Percentiles rank a stretch among this genome's conserved stretches.
phyloP scores from a whole-genome alignment of 2,888 invertebrate species.

The Enoplolaimus lenunculus region DNA sequence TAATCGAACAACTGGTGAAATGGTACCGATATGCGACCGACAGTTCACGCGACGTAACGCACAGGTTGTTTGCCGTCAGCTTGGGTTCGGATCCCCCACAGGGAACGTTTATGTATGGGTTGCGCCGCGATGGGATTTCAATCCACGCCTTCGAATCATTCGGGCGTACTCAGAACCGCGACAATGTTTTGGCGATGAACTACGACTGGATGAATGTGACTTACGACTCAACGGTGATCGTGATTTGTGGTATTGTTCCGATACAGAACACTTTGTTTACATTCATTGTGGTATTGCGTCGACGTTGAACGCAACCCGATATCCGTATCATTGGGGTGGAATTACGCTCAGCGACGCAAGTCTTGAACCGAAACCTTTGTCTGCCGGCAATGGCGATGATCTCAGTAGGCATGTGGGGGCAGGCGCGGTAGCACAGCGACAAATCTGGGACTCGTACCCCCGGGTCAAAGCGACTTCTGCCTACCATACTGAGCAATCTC shows the following conservation, averaged over 20 bases:
- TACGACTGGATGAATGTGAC: conserved; percentile 63
- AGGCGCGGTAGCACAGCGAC: too few relatives aligned
- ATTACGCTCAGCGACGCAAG: conserved; percentile 52
- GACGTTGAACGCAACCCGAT: conserved; percentile 49
- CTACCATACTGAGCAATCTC: conserved; percentile 55
- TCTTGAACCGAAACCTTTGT: conserved; percentile 46
- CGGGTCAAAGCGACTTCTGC: too few relatives aligned
- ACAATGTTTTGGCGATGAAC: conserved; percentile 55
- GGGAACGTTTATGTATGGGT: conserved; percentile 74
- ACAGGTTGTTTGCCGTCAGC: conserved; percentile 81
- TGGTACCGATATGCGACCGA: conserved; percentile 88
- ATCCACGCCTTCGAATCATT: conserved; percentile 70
- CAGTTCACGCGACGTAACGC: conserved; percentile 91
- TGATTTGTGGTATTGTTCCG: conserved; percentile 52
- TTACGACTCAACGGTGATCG: conserved; percentile 57
- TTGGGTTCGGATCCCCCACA: conserved; percentile 60
- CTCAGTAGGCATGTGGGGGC: too few relatives aligned
- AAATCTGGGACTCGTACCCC: too few relatives aligned
- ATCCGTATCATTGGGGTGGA: conserved; percentile 81
- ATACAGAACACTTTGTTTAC: conserved; percentile 71
- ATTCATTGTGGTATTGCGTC: conserved; percentile 66
- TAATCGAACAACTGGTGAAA: conserved; percentile 82
- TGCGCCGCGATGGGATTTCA: conserved; percentile 69
- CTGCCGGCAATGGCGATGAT: not conserved
- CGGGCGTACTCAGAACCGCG: conserved; percentile 90